Conservation (phyloP, 2,888 invertebrate species). For the Zele albiditarsus region DNA sequence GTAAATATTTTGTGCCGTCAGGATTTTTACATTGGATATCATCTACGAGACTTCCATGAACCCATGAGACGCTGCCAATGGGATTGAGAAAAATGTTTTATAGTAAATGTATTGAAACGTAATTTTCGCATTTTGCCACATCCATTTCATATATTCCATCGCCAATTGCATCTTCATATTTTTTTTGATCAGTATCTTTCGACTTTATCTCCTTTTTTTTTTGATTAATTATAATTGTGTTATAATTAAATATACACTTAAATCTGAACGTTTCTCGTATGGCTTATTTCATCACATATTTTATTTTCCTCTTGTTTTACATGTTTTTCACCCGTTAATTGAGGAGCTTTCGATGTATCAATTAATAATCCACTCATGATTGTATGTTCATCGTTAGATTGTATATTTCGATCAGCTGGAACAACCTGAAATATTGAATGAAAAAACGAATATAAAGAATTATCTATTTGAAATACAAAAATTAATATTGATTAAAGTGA, state of each 20-base stretch:
- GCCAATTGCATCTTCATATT: too few relatives aligned
- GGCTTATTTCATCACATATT: not conserved
- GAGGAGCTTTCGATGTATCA: too few relatives aligned
- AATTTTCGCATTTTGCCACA: slow-evolving; percentile 51
- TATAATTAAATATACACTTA: too few relatives aligned
- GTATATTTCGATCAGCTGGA: too few relatives aligned
- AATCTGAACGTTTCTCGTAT: not conserved
- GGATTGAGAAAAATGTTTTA: slow-evolving; percentile 50
- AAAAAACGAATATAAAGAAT: too few relatives aligned
- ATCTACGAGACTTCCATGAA: not conserved
- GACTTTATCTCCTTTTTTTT: not conserved
- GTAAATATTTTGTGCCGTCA: slow-evolving; percentile 24
- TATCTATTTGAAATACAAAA: too few relatives aligned
- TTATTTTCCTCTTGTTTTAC: not conserved
- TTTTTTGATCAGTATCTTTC: not conserved
- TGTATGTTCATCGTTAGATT: too few relatives aligned
- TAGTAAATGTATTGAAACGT: slow-evolving; percentile 41
- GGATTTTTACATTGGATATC: not conserved
- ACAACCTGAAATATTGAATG: too few relatives aligned
- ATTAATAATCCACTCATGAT: too few relatives aligned
- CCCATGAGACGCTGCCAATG: not conserved
- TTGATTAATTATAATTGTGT: not conserved
- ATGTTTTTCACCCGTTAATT: not conserved
- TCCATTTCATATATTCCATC: too few relatives aligned
- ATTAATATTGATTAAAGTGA: too few relatives aligned